These are phyloP conservation scores for Gastrophysa polygoni DNA, from an alignment of 2,888 invertebrate genomes.

Conservation along the genomic window DNA sequence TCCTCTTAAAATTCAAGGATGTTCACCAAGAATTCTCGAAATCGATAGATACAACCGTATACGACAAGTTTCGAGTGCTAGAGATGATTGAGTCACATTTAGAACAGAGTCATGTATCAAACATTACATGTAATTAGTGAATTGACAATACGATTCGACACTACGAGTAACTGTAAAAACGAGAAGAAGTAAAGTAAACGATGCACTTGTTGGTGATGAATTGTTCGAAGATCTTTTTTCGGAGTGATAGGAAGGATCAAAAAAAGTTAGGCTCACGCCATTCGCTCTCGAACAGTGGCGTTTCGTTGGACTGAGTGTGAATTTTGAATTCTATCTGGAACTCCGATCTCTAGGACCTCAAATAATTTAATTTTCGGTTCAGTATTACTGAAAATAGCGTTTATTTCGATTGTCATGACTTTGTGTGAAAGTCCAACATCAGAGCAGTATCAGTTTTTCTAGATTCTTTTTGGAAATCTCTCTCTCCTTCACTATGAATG, in stretches of 20 bases:
- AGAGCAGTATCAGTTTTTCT: too few relatives aligned
- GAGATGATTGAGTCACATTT: background rate
- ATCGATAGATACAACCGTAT: background rate
- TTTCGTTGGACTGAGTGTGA: too few relatives aligned
- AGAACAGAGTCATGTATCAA: background rate
- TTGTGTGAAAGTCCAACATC: too few relatives aligned
- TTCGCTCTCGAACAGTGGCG: background rate
- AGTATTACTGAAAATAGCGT: too few relatives aligned
- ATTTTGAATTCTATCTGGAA: too few relatives aligned
- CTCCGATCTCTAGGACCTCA: too few relatives aligned
- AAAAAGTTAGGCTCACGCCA: background rate
- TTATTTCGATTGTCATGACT: too few relatives aligned
- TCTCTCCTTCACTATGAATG: too few relatives aligned
- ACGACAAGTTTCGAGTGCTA: background rate
- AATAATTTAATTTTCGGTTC: too few relatives aligned
- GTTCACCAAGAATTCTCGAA: background rate
- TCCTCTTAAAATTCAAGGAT: background rate
- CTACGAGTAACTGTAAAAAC: background rate
- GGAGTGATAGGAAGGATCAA: background rate
- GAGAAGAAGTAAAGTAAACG: background rate
- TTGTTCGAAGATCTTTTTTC: background rate
- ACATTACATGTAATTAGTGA: background rate
- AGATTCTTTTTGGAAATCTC: too few relatives aligned
- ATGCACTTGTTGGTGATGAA: background rate
- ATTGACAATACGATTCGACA: background rate